A percentile compares a stretch with the other conserved stretches of the same genome.
Evolutionary conservation across 2,113 vertebrate species (phyloP).

Genomic region (Columba janthina): DNA sequence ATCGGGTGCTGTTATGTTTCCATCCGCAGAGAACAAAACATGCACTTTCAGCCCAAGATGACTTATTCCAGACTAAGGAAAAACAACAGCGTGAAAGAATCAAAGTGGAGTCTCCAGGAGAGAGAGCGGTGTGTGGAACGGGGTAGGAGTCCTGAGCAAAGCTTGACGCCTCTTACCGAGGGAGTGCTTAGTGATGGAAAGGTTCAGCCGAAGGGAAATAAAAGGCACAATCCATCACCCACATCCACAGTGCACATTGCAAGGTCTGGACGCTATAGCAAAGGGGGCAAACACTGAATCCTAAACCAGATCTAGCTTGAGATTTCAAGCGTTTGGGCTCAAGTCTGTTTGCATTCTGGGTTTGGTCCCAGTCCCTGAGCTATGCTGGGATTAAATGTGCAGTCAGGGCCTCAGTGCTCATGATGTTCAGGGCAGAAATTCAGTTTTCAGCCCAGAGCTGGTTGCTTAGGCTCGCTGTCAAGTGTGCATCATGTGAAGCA

Average conservation of each 20-base stretch:
- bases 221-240: not conserved
- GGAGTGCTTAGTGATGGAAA: not conserved
- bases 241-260: not conserved
- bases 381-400: not conserved
- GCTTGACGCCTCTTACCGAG: not conserved
- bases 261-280: not conserved
- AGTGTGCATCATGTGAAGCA: rapidly evolving
- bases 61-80: conserved; percentile 56
- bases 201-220: not conserved
- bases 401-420: not conserved
- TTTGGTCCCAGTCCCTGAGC: not conserved
- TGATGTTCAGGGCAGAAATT: not conserved
- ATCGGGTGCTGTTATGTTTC: conserved; percentile 52
- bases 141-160: not conserved
- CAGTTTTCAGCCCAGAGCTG: not conserved
- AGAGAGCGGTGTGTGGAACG: not conserved
- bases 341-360: not conserved
- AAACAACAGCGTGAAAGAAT: conserved; percentile 53
- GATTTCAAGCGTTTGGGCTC: not conserved
- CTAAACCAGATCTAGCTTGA: not conserved
- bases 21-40: conserved; percentile 65
- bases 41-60: conserved; percentile 54
- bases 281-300: not conserved
- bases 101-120: conserved; percentile 13
- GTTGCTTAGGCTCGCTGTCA: not conserved